These are phyloP conservation scores for Andricus grossulariae DNA, from an alignment of 1,140 invertebrate genomes.

Conservation along the genomic window DNA sequence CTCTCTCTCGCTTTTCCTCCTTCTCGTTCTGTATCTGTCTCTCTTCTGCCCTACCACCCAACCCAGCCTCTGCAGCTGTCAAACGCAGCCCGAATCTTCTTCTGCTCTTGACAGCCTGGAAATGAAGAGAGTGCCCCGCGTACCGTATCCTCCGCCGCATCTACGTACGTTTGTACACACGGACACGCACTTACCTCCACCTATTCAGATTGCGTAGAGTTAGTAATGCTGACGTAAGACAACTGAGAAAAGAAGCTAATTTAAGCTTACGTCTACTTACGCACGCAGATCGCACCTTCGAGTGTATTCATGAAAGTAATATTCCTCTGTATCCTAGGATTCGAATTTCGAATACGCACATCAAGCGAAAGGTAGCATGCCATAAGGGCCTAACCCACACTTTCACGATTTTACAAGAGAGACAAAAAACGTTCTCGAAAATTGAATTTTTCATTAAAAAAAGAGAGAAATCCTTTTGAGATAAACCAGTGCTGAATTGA, in stretches of 20 bases:
- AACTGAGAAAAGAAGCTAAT: background rate
- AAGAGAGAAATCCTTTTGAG: too few relatives aligned
- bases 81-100: slow-evolving; percentile 76
- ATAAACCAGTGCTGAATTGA: too few relatives aligned
- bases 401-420: too few relatives aligned
- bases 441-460: too few relatives aligned
- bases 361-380: too few relatives aligned
- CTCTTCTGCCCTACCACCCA: slow-evolving; percentile 52
- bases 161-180: slow-evolving; percentile 55
- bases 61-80: slow-evolving; percentile 75
- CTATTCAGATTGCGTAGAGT: background rate
- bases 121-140: slow-evolving; percentile 75
- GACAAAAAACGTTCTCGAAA: too few relatives aligned
- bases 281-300: too few relatives aligned
- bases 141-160: slow-evolving; percentile 45
- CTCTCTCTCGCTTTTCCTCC: slow-evolving; percentile 39
- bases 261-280: background rate
- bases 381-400: too few relatives aligned
- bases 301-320: too few relatives aligned
- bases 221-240: background rate
- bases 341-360: too few relatives aligned
- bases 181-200: background rate
- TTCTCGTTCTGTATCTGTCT: slow-evolving; percentile 50
- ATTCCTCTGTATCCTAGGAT: too few relatives aligned
- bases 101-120: slow-evolving; percentile 76